Conservation (phyloP, 1,140 invertebrate species). For the Potamilus streckersoni region DNA sequence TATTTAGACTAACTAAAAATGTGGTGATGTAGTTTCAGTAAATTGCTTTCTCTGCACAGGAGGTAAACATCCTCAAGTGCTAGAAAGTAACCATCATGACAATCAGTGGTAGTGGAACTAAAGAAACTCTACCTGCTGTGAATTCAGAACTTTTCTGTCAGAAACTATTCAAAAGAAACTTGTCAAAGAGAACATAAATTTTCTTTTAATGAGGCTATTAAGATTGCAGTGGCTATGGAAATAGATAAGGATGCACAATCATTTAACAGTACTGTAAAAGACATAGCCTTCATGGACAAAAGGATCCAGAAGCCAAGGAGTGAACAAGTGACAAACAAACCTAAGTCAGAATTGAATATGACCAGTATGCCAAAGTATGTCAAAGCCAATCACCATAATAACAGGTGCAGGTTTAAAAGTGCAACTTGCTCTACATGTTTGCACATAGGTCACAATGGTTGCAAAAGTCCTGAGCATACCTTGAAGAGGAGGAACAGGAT, state of each 20-base stretch:
- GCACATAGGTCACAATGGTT: slow-evolving; percentile 5
- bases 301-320: neutral
- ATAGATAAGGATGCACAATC: slow-evolving; percentile 6
- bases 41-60: too few species aligned
- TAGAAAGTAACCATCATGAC: too few species aligned
- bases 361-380: neutral
- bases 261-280: neutral
- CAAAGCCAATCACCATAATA: slow-evolving; percentile 5
- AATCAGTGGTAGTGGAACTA: neutral
- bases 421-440: slow-evolving; percentile 16
- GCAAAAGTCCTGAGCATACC: neutral
- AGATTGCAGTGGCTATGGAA: slow-evolving; percentile 22
- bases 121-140: slow-evolving; percentile 3
- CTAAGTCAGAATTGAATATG: neutral
- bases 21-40: too few species aligned
- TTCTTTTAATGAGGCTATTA: slow-evolving; percentile 5
- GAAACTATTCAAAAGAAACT: slow-evolving; percentile 12
- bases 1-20: too few species aligned
- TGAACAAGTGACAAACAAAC: too few species aligned
- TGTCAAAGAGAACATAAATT: slow-evolving; percentile 2
- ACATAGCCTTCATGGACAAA: neutral
- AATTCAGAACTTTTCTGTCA: slow-evolving; percentile 12
- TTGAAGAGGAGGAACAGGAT: neutral
- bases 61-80: too few species aligned
- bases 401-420: neutral